Percentiles rank a stretch among this genome's conserved stretches.
These are phyloP conservation scores for Hippasteria phrygiana DNA, from an alignment of 53 echinoderm and acorn worm species.

Conservation along the genomic window DNA sequence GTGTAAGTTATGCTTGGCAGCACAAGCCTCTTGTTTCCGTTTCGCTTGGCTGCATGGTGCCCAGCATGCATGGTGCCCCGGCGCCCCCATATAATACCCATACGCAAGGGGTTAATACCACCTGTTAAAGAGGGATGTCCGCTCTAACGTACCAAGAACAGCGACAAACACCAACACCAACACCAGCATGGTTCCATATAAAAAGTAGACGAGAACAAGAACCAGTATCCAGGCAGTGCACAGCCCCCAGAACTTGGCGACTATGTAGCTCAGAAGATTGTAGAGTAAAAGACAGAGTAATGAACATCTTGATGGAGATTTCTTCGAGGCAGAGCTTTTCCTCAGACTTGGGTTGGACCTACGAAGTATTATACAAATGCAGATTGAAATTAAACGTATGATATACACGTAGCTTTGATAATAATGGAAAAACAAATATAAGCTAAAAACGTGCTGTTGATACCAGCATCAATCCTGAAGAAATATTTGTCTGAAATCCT, in stretches of 20 bases:
- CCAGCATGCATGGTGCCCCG: too few relatives aligned
- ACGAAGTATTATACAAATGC: neutral
- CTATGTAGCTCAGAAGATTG: slow-evolving; percentile 16
- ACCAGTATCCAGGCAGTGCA: slow-evolving; percentile 64
- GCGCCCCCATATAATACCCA: too few relatives aligned
- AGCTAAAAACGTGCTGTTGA: too few relatives aligned
- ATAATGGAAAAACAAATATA: too few relatives aligned
- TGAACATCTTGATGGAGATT: neutral
- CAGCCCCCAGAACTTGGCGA: slow-evolving; percentile 56
- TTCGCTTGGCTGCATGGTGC: too few relatives aligned
- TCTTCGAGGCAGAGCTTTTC: neutral
- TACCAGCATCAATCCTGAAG: too few relatives aligned
- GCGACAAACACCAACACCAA: slow-evolving; percentile 42
- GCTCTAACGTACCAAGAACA: slow-evolving; percentile 51
- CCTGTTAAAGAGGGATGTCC: too few relatives aligned
- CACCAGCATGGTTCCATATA: slow-evolving; percentile 17
- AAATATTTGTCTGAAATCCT: too few relatives aligned
- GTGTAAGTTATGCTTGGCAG: too few relatives aligned
- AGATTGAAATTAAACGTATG: neutral
- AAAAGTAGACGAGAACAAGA: slow-evolving; percentile 49
- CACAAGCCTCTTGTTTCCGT: too few relatives aligned
- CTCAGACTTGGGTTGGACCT: slow-evolving; percentile 10
- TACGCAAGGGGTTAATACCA: too few relatives aligned
- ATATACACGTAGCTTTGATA: too few relatives aligned
- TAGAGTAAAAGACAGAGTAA: slow-evolving; percentile 3